Base-by-base conservation (phyloP, 2,113 vertebrate species). In the Kryptolebias marmoratus region DNA sequence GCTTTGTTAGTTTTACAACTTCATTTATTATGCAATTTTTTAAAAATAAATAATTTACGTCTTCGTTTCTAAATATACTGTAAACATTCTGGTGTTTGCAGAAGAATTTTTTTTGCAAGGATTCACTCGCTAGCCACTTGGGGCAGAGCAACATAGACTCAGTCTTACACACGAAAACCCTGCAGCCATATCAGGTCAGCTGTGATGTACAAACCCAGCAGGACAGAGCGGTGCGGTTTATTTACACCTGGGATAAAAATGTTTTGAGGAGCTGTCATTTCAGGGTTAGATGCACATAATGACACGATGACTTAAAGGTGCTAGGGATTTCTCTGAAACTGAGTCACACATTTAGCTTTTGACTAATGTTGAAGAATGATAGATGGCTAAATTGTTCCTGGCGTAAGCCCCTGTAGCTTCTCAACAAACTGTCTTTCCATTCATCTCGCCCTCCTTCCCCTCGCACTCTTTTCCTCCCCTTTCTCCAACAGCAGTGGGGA, bases 231-330 rank as follows among this genome's bases (percentile, higher is more conserved):
- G 45, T 65, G 72, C 11, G 84, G 56, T 78, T 67, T 69, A 78
- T 78, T 84, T 84, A 58, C 83, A 87, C 83, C 77, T 83, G 72
- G 65, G 79, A 73, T 66, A 66, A 66, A 70, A 79, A 79, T 83
- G 74, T 86, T 73, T 84, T 70, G 52, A 78, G 75, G 48, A 64
- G 59, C 53, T 84, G 81, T 85, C 83, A 68, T 75, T 73, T 81
- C 50, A 66, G 64, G 52, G 69, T 63, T 30, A 64, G 14, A 10
- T 16, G 0, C 14, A 54, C 8, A 27, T 54, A 56, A 52, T 52
- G 71, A 81, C 71, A 64, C 4, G 0, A 53, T 11, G 56, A 68
- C 73, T 53, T 31, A 3, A 45, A 58, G 55, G 70, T 74, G 78
- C 64, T 39, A 45, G 44, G 22, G 56, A 47, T 54, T 73, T 69